Evolutionary conservation across 2,113 vertebrate genomes (phyloP).

Genomic region (Nibea coibor): DNA sequence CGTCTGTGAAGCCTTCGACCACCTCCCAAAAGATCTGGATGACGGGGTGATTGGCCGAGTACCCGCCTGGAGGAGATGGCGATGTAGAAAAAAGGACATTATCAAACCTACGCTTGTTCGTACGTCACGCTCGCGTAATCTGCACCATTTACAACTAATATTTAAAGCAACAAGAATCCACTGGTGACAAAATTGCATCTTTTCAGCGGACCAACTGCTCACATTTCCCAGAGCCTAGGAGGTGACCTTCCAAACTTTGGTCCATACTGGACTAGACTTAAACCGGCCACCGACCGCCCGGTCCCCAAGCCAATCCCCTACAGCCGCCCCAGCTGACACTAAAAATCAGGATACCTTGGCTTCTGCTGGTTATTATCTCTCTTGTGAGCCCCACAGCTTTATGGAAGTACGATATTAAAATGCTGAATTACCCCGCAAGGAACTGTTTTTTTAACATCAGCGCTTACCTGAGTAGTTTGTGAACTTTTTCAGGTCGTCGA

Average conservation of each 20-base stretch:
- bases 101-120: background rate
- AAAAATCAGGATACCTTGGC: background rate
- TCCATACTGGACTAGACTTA: too few relatives aligned
- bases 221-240: too few relatives aligned
- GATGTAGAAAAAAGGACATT: background rate
- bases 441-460: background rate
- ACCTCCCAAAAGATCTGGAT: slow-evolving; percentile 98
- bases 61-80: slow-evolving; percentile 87
- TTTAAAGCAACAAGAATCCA: too few relatives aligned
- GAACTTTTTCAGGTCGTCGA: slow-evolving; percentile 97
- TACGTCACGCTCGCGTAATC: background rate
- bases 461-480: slow-evolving; percentile 96
- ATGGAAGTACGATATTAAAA: background rate
- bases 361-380: background rate
- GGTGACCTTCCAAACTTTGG: too few relatives aligned
- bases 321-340: background rate
- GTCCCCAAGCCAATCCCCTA: too few relatives aligned
- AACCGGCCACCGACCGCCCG: too few relatives aligned
- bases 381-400: background rate
- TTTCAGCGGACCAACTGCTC: too few relatives aligned
- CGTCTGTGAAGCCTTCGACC: slow-evolving; percentile 96
- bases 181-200: too few relatives aligned
- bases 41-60: slow-evolving; percentile 93
- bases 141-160: too few relatives aligned
- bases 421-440: background rate